Evolutionary conservation across 2,888 invertebrate genomes (phyloP).

Genomic region (Octonoba sinensis): DNA sequence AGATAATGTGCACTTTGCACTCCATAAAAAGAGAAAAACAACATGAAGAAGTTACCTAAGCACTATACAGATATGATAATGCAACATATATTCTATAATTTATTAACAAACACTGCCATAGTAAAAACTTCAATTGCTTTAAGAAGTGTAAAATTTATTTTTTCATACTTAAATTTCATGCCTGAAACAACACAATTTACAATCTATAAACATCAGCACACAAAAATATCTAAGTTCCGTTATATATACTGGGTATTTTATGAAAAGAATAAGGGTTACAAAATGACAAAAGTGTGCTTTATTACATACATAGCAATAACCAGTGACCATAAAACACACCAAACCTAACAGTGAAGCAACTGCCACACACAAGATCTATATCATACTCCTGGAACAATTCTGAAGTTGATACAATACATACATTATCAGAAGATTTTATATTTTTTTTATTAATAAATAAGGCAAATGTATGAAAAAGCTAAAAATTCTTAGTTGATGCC

Average conservation of each 20-base stretch:
- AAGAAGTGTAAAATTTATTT: conserved; percentile 28
- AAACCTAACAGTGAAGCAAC: conserved; percentile 60
- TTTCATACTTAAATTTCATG: conserved; percentile 41
- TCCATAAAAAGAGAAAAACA: conserved; percentile 28
- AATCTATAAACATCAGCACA: conserved; percentile 62
- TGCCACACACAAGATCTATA: conserved; percentile 59
- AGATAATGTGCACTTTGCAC: conserved; percentile 33
- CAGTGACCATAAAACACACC: conserved; percentile 64
- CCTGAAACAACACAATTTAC: conserved; percentile 57
- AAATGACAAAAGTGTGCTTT: conserved; percentile 60
- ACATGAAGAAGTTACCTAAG: no score
- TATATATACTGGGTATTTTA: conserved; percentile 39
- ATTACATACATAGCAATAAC: conserved; percentile 64
- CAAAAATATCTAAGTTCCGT: conserved; percentile 64
- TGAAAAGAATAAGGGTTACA: conserved; percentile 51
- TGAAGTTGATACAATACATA: conserved; percentile 60
- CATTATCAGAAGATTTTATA: conserved; percentile 57
- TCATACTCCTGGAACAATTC: conserved; percentile 58
- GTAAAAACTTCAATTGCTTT: conserved; percentile 21
- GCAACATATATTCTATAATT: no score
- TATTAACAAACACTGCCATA: background rate
- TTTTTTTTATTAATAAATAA: conserved; percentile 52
- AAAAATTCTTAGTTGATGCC: conserved; percentile 41
- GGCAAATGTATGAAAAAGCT: conserved; percentile 61
- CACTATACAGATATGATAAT: no score